Percentiles rank a stretch among this genome's conserved stretches.
These are phyloP conservation scores for Ichneumoninae sp. DNA, from an alignment of 2,888 invertebrate species.

Conservation along the genomic window DNA sequence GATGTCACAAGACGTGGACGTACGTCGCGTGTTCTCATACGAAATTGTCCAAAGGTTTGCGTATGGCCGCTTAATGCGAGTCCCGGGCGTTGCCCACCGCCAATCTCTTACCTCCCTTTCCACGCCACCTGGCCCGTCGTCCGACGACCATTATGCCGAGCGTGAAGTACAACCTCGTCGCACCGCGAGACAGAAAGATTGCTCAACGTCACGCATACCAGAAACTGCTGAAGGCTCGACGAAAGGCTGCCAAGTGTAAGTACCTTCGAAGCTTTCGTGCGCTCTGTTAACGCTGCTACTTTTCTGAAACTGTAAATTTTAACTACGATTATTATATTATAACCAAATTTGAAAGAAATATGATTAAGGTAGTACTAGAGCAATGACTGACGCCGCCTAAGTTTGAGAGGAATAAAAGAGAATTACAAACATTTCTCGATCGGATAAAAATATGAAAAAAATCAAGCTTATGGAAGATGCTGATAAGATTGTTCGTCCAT, in stretches of 20 bases:
- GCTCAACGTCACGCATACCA: constrained; percentile 72
- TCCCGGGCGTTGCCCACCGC: constrained; percentile 19
- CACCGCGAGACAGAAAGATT: constrained; percentile 73
- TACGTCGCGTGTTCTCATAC: constrained; percentile 28
- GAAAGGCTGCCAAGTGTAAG: constrained; percentile 8
- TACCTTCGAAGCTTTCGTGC: background rate
- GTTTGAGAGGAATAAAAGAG: too few species aligned
- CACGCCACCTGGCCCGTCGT: constrained; percentile 26
- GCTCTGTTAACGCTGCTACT: background rate
- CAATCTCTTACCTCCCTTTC: constrained; percentile 22
- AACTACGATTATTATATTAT: too few species aligned
- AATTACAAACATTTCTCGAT: too few species aligned
- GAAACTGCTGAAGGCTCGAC: constrained; percentile 26
- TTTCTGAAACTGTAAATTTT: background rate
- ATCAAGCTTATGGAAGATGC: too few species aligned
- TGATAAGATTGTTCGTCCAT: too few species aligned
- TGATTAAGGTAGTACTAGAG: background rate
- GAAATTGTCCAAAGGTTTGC: constrained; percentile 17
- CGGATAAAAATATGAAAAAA: too few species aligned
- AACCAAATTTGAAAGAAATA: background rate
- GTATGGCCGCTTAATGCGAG: constrained; percentile 25
- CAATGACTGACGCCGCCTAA: too few species aligned
- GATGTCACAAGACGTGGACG: constrained; percentile 26
- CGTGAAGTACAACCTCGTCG: constrained; percentile 35
- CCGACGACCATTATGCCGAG: constrained; percentile 22